Evolutionary conservation across 2,888 invertebrate species (phyloP), one percentile per base, ranked within the genome.

Genomic region (Apodemia duryi): DNA sequence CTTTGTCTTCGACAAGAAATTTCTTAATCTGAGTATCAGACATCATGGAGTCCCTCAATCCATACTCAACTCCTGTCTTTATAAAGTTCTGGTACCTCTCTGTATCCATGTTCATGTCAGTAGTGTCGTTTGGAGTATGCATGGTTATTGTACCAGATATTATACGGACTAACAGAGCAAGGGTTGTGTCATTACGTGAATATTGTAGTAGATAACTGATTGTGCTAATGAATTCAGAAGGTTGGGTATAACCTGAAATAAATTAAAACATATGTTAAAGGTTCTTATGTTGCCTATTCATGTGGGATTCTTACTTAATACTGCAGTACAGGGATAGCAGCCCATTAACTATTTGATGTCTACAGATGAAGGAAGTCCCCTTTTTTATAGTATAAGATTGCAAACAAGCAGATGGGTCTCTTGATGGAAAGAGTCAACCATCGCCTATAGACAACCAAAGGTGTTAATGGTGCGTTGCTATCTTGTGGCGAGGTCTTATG

Each of bases 101-200:
- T 0, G 85, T 84, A 64, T 91, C 87, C 73, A 82, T 78, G 49
- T 73, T 79, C 1, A 88, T 70, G 62, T 92, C 91, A 0, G 79
- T 75, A 0, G 80, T 74, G 13, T 92, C 92, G 10, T 73, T 79
- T 0, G 92, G 89, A 0, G 82, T 80, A 69, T 92, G 89, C 87
- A 91, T 88, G 0, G 80, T 77, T n/a, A 88, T 83, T 3, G 95
- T 94, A n/a, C 94, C 94, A 0, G 93, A 92, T 63, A 95, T 87
- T 28, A 95, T 93, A 11, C 94, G 90, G 1, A 95, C 92, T 21
- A 95, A 75, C 0, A 95, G 85, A 0, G 94, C 94, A 43, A 95
- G 79, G 7, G 94, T 94, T 7, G 93, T 90, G 63, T 93, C 91
- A 29, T 88, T 91, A 63, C 92, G 87, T 0, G 94, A 93, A 73